Evolutionary conservation across 2,113 vertebrate species (phyloP).

Genomic region (Sylvietta virens): DNA sequence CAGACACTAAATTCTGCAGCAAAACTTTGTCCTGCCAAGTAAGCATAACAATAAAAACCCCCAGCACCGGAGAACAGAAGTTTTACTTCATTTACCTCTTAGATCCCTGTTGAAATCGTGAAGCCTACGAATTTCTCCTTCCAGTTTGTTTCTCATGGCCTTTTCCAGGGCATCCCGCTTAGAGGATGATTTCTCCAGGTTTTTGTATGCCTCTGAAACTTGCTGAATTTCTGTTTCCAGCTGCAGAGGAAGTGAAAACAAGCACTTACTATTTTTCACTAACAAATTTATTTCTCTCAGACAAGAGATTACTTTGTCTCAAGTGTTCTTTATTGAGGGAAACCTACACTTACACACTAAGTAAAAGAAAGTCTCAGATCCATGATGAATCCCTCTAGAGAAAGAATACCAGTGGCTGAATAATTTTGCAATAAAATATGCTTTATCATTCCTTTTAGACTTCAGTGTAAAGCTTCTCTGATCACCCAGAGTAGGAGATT

Average conservation of each 20-base stretch:
- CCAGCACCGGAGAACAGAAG: neutral
- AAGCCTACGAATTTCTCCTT: constrained; percentile 93
- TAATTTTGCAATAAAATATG: neutral
- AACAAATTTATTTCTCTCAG: neutral
- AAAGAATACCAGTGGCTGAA: neutral
- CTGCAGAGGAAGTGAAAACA: constrained; percentile 64
- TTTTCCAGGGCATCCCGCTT: constrained; percentile 95
- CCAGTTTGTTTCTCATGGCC: constrained; percentile 97
- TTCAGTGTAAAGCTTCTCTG: neutral
- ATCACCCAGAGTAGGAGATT: neutral
- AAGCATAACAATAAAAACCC: neutral
- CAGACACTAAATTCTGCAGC: neutral
- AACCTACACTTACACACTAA: neutral
- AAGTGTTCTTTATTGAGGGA: neutral
- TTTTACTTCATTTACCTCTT: constrained; percentile 79
- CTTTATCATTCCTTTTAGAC: neutral
- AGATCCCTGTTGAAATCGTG: constrained; percentile 98
- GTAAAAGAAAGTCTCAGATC: neutral
- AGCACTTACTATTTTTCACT: neutral
- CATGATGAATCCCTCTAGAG: neutral
- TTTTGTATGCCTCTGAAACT: constrained; percentile 96
- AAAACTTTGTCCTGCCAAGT: neutral
- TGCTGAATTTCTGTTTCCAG: constrained; percentile 96
- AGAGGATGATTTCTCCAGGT: constrained; percentile 93
- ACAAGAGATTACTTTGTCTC: neutral